These are phyloP conservation scores for Alviniconcha strummeri DNA, from an alignment of 2,888 invertebrate species.

Conservation along the genomic window DNA sequence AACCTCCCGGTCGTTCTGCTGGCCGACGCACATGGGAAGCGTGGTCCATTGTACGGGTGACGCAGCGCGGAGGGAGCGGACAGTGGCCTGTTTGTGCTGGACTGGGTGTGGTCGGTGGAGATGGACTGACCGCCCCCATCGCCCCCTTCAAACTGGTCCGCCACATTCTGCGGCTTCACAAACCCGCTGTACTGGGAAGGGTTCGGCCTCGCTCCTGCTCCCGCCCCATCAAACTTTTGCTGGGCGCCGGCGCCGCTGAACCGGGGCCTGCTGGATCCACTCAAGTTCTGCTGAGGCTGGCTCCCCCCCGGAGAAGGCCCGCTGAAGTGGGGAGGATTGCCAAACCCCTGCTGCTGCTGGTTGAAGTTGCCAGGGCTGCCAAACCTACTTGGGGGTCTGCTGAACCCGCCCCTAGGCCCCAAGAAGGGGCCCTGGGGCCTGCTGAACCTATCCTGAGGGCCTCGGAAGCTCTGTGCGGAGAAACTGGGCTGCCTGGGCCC, in stretches of 20 bases:
- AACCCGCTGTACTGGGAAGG: slow-evolving; percentile 8
- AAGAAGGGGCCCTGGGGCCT: background rate
- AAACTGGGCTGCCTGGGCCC: background rate
- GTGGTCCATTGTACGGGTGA: slow-evolving; percentile 16
- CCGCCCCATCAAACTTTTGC: background rate
- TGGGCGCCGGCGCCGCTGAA: background rate
- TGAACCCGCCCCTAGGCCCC: background rate
- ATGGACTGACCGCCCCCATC: background rate
- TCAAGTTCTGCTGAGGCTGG: background rate
- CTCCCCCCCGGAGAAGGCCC: slow-evolving; percentile 4
- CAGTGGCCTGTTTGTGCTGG: background rate
- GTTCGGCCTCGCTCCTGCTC: background rate
- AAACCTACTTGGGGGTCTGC: background rate
- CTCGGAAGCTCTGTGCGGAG: background rate
- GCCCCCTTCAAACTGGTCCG: slow-evolving; percentile 29
- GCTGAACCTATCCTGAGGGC: background rate
- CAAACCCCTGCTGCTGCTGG: background rate
- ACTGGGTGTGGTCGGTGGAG: background rate
- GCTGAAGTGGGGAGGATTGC: background rate
- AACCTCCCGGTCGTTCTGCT: background rate
- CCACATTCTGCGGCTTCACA: slow-evolving; percentile 18
- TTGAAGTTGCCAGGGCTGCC: background rate
- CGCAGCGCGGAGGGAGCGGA: slow-evolving; percentile 2
- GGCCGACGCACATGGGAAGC: background rate
- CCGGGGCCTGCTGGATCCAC: background rate